Evolutionary conservation across 1,140 invertebrate species (phyloP).

Genomic region (Lasioglossum baleicum): DNA sequence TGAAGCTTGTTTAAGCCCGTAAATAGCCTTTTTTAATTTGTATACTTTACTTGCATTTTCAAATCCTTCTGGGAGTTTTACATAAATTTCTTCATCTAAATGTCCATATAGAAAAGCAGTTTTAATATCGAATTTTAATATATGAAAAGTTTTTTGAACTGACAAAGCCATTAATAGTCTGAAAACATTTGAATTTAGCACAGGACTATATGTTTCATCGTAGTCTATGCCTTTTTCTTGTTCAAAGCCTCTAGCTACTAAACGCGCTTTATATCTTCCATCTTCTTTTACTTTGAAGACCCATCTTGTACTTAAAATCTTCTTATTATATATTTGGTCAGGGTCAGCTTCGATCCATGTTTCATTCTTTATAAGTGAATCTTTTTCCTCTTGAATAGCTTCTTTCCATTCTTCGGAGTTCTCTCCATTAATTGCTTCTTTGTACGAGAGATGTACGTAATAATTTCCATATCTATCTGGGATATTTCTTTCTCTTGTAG

Average conservation of each 20-base stretch:
- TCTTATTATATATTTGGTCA: not conserved
- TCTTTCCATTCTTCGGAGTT: slow-evolving; percentile 12
- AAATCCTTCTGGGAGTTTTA: not conserved
- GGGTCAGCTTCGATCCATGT: not conserved
- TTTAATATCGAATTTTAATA: not conserved
- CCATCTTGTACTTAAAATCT: slow-evolving; percentile 14
- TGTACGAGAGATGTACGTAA: slow-evolving; percentile 7
- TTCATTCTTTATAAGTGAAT: slow-evolving; percentile 7
- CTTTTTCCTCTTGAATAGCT: slow-evolving; percentile 22
- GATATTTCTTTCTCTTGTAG: not conserved
- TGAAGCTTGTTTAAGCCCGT: not conserved
- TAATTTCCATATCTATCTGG: not conserved
- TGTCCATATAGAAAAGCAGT: not conserved
- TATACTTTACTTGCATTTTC: not conserved
- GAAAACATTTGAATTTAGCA: slow-evolving; percentile 35
- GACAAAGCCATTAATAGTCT: not conserved
- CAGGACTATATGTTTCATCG: slow-evolving; percentile 63
- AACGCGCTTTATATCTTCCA: slow-evolving; percentile 46
- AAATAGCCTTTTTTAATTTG: not conserved
- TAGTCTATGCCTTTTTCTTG: slow-evolving; percentile 62
- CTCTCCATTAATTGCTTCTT: not conserved
- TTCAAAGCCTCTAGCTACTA: slow-evolving; percentile 63
- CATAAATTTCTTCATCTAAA: not conserved
- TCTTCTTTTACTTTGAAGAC: slow-evolving; percentile 30
- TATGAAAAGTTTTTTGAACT: not conserved